Percentiles rank a stretch among this genome's conserved stretches.
Conservation (phyloP, 1,140 invertebrate genomes). For the Galendromus occidentalis region DNA sequence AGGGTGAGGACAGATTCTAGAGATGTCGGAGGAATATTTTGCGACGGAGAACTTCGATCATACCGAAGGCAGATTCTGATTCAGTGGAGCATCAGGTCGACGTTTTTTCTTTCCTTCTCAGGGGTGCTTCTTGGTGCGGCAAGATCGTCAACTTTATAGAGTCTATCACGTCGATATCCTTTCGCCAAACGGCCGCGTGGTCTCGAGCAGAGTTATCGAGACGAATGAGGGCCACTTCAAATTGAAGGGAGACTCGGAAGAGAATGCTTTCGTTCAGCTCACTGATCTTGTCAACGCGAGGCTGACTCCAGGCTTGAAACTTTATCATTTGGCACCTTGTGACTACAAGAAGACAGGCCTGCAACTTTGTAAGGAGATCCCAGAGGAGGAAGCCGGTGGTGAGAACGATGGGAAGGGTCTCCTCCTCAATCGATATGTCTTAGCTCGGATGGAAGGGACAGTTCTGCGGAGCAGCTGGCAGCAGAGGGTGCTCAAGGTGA, state of each 20-base stretch:
- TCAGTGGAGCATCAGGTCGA: too few species aligned
- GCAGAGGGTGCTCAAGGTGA: too few species aligned
- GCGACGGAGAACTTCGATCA: background rate
- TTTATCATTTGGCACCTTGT: background rate
- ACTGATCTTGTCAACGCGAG: background rate
- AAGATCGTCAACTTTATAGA: background rate
- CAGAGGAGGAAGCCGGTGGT: too few species aligned
- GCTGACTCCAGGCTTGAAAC: background rate
- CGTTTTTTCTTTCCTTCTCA: background rate
- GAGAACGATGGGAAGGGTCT: too few species aligned
- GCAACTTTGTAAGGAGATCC: background rate
- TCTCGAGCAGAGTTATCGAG: background rate
- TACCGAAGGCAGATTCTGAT: too few species aligned
- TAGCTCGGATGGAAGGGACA: too few species aligned
- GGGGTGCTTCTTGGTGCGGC: background rate
- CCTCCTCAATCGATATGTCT: too few species aligned
- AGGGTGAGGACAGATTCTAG: background rate
- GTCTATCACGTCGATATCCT: background rate
- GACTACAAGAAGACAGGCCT: background rate
- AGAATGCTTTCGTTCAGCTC: background rate
- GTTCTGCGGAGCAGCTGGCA: too few species aligned
- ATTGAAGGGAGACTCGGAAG: background rate
- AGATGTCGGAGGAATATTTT: background rate
- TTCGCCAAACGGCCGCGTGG: background rate
- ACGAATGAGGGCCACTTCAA: background rate